phyloP scores from a whole-genome alignment of 2,797 vertebrate genomes.

The Crax fasciolata region DNA sequence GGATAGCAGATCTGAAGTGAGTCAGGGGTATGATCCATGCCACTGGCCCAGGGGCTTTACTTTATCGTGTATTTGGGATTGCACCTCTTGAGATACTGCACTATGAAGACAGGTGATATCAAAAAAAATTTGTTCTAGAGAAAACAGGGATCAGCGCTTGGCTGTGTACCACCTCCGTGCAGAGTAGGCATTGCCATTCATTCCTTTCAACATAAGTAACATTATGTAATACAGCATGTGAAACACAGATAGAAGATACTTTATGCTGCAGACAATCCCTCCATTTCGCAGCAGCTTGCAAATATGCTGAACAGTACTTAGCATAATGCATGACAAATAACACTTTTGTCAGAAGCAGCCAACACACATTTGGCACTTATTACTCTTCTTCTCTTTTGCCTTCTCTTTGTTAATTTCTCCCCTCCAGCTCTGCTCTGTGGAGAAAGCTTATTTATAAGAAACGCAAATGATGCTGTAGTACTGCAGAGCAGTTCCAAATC shows the following conservation, averaged over 20 bases:
- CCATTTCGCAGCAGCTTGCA: not conserved
- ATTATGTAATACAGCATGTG: fast-evolving
- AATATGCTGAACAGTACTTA: not conserved
- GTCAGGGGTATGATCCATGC: not conserved
- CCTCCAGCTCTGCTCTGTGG: not conserved
- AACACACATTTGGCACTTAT: not conserved
- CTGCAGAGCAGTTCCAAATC: not conserved
- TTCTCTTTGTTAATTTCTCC: not conserved
- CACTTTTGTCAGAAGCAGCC: not conserved
- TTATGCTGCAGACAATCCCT: not conserved
- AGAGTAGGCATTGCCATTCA: not conserved
- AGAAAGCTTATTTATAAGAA: not conserved
- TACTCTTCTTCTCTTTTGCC: not conserved
- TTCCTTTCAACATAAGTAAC: not conserved
- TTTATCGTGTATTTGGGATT: not conserved
- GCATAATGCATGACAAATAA: not conserved
- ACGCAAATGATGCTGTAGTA: not conserved
- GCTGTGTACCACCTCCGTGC: not conserved
- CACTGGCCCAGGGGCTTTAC: not conserved
- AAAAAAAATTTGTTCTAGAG: not conserved
- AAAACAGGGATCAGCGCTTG: not conserved
- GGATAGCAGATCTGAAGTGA: fast-evolving
- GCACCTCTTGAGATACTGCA: fast-evolving
- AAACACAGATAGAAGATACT: not conserved
- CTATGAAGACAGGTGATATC: fast-evolving